phyloP scores from a whole-genome alignment of 2,113 vertebrate genomes.

The Salvelinus sp. region DNA sequence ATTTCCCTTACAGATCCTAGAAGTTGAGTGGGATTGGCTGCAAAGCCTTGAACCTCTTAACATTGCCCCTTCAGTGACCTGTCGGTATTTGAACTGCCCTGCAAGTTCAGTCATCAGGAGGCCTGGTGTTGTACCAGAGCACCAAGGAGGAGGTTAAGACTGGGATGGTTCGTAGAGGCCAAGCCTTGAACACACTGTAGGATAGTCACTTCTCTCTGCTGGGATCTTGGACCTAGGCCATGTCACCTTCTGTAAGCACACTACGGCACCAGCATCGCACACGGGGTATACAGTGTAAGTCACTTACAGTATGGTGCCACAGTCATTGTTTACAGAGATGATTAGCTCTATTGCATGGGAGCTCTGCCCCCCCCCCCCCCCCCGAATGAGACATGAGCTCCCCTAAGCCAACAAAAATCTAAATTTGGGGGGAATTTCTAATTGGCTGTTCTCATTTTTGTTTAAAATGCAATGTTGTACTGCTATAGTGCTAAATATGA shows the following conservation, averaged over 20 bases:
- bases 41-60: conserved; percentile 68
- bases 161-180: conserved; percentile 53
- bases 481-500: no score
- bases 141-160: conserved; percentile 64
- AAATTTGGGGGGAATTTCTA: no score
- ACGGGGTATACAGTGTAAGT: neutral
- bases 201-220: conserved; percentile 54
- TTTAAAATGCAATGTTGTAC: no score
- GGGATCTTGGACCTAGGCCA: neutral
- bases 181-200: conserved; percentile 59
- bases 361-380: no score
- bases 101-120: conserved; percentile 53
- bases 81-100: conserved; percentile 65
- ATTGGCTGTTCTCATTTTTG: no score
- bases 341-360: no score
- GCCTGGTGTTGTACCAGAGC: conserved; percentile 49
- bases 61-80: conserved; percentile 61
- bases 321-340: neutral
- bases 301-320: neutral
- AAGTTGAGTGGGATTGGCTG: conserved; percentile 68
- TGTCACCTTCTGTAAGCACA: neutral
- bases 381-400: no score
- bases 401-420: no score
- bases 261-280: neutral
- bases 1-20: conserved; percentile 67